phyloP scores from a whole-genome alignment of 2,888 invertebrate species.

The Phyllotreta cruciferae region DNA sequence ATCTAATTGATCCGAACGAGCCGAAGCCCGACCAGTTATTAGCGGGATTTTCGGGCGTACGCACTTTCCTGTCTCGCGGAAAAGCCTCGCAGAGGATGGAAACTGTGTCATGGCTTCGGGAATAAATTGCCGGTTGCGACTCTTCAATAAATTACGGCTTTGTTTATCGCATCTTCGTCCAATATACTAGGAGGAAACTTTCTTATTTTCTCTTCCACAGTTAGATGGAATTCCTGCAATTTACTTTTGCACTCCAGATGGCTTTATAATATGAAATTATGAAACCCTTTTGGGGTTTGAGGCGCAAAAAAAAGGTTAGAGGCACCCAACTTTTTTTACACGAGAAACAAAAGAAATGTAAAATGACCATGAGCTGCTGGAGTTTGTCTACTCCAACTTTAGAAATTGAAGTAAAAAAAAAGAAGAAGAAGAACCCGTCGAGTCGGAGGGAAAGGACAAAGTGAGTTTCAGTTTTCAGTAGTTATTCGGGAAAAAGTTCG shows the following conservation, averaged over 20 bases:
- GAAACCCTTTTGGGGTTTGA: no score
- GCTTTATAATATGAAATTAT: no score
- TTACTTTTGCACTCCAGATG: no score
- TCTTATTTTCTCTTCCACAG: no score
- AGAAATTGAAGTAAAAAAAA: conserved; percentile 18
- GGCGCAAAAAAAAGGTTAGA: no score
- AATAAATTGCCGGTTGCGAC: conserved; percentile 6
- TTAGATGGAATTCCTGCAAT: no score
- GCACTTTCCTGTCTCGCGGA: conserved; percentile 5
- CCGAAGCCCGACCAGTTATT: conserved; percentile 10
- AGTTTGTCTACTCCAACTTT: conserved; percentile 20
- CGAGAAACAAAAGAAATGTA: conserved; percentile 15
- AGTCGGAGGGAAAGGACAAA: conserved; percentile 6
- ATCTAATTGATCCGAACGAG: conserved; percentile 10
- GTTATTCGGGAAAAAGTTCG: conserved; percentile 20
- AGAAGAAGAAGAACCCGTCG: not conserved
- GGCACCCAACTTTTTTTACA: not conserved
- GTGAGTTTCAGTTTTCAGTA: conserved; percentile 23
- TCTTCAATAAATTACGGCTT: conserved; percentile 12
- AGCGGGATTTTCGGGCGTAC: conserved; percentile 7
- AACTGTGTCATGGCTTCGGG: conserved; percentile 7
- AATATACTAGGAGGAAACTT: no score
- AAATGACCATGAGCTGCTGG: conserved; percentile 22
- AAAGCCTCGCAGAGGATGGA: not conserved
- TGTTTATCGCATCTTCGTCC: conserved; percentile 1